phyloP scores from a whole-genome alignment of 2,888 invertebrate genomes.

The Sabatieria punctata region DNA sequence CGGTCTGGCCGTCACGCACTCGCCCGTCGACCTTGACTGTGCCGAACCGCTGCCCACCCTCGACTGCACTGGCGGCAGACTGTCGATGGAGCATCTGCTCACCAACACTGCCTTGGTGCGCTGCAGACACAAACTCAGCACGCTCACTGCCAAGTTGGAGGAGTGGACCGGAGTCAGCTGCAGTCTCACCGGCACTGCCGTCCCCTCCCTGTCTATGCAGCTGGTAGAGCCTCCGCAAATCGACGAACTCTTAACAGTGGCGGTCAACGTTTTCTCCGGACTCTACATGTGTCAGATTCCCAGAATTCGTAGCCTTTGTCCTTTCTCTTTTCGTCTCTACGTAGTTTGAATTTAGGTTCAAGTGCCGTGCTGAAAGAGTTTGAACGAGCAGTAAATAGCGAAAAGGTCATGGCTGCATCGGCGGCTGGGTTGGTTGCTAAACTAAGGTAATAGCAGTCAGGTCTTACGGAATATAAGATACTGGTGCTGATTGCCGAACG shows the following conservation, averaged over 20 bases:
- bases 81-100: constrained; percentile 7
- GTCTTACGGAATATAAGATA: no score
- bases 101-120: constrained; percentile 1
- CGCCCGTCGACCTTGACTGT: neutral
- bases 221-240: neutral
- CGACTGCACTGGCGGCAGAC: neutral
- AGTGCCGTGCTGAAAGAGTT: no score
- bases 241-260: neutral
- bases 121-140: neutral
- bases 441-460: no score
- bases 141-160: neutral
- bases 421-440: no score
- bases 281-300: constrained; percentile 1
- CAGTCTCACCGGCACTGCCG: neutral
- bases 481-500: no score
- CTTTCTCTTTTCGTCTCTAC: no score
- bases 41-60: neutral
- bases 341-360: no score
- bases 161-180: neutral
- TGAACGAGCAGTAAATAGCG: no score
- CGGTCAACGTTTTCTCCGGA: constrained; percentile 7
- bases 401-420: no score
- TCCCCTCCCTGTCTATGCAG: neutral
- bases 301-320: no score
- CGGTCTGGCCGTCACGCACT: neutral